phyloP scores from a whole-genome alignment of 2,113 vertebrate species.

The Heterotis niloticus region DNA sequence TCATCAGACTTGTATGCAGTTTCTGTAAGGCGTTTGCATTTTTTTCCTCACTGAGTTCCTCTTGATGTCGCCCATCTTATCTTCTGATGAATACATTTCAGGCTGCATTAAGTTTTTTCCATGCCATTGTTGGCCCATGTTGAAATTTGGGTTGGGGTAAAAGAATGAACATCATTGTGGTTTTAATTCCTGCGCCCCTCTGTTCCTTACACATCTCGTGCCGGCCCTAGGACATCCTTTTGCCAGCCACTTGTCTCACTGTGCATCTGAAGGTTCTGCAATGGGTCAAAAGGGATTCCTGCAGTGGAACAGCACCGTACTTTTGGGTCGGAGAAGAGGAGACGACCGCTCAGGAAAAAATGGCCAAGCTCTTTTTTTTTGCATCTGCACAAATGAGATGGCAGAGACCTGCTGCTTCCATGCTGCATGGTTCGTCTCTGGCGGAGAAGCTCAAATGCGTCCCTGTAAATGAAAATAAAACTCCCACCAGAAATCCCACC shows the following conservation, averaged over 20 bases:
- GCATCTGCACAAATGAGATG: slow-evolving; percentile 15
- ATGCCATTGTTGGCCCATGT: neutral
- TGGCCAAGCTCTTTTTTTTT: neutral
- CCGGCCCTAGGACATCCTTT: too few relatives aligned
- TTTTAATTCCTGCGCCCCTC: too few relatives aligned
- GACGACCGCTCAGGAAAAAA: neutral
- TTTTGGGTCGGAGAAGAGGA: neutral
- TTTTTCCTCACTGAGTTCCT: neutral
- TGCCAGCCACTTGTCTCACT: neutral
- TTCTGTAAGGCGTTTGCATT: neutral
- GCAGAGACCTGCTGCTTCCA: too few relatives aligned
- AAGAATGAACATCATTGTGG: too few relatives aligned
- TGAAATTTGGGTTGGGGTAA: too few relatives aligned
- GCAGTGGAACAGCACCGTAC: too few relatives aligned
- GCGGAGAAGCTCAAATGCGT: neutral
- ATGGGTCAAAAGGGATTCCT: neutral
- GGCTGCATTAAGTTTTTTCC: neutral
- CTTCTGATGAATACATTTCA: slow-evolving; percentile 4
- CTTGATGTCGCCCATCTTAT: neutral
- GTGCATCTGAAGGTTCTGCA: neutral
- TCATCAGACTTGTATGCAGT: neutral
- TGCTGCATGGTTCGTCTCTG: neutral
- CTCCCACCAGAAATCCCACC: too few relatives aligned
- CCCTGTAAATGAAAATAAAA: neutral
- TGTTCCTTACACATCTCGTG: too few relatives aligned